phyloP scores from a whole-genome alignment of 2,797 vertebrate genomes.

The Telmatherina bonti region DNA sequence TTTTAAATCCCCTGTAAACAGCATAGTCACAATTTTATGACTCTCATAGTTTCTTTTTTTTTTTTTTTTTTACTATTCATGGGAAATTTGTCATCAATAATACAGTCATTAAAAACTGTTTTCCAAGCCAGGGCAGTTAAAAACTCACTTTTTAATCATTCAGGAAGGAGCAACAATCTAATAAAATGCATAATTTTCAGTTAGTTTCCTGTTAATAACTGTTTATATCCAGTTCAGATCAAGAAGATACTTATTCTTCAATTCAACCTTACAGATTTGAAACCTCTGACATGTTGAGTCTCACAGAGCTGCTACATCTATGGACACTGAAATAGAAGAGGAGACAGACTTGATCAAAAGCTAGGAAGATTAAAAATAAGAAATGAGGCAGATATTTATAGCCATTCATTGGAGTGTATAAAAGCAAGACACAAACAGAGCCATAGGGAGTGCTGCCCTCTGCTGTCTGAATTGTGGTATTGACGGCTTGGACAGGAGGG shows the following conservation, averaged over 20 bases:
- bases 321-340: background rate
- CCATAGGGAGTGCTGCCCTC: constrained; percentile 38
- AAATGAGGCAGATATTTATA: background rate
- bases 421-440: background rate
- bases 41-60: constrained; percentile 1
- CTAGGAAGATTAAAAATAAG: constrained; percentile 11
- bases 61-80: background rate
- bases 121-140: background rate
- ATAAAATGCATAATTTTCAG: background rate
- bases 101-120: background rate
- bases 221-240: background rate
- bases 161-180: background rate
- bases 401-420: background rate
- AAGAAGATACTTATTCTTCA: background rate
- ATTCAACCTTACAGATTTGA: background rate
- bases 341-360: constrained; percentile 16
- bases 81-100: background rate
- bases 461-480: constrained; percentile 48
- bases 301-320: background rate
- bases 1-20: background rate
- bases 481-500: constrained; percentile 4
- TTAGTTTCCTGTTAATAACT: background rate
- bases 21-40: too few relatives aligned
- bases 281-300: constrained; percentile 3
- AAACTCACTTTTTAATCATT: background rate